Conservation (phyloP, 2,113 vertebrate species). For the Chloroceryle aenea region DNA sequence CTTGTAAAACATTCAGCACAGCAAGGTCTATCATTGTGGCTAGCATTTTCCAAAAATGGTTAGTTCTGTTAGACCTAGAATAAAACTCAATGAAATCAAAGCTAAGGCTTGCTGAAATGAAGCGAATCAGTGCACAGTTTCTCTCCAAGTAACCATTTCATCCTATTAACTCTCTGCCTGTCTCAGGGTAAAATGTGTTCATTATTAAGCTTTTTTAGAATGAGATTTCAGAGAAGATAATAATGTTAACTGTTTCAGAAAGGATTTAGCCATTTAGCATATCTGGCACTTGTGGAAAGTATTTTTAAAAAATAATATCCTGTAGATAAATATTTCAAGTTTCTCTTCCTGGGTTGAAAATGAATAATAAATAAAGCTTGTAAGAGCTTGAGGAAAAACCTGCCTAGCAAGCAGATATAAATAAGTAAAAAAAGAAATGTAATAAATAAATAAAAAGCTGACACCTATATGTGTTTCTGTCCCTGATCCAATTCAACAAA, state of each 20-base stretch:
- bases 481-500: not conserved
- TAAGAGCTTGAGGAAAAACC: constrained; percentile 52
- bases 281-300: constrained; percentile 9
- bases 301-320: constrained; percentile 63
- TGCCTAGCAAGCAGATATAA: constrained; percentile 32
- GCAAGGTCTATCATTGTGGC: not conserved
- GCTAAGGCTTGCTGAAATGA: not conserved
- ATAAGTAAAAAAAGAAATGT: not conserved
- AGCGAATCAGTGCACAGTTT: not conserved
- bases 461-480: not conserved
- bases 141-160: not conserved
- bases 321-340: constrained; percentile 71
- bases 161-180: constrained; percentile 6
- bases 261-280: constrained; percentile 51
- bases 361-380: constrained; percentile 68
- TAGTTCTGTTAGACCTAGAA: constrained; percentile 47
- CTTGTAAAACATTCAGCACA: constrained; percentile 19
- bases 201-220: constrained; percentile 63
- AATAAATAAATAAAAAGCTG: constrained; percentile 35
- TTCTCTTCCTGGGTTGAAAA: constrained; percentile 62
- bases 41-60: constrained; percentile 61
- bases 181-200: constrained; percentile 36
- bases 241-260: constrained; percentile 1
- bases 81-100: constrained; percentile 24
- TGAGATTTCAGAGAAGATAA: constrained; percentile 33